Conservation (phyloP, 1,140 invertebrate species). For the Bombus huntii region DNA sequence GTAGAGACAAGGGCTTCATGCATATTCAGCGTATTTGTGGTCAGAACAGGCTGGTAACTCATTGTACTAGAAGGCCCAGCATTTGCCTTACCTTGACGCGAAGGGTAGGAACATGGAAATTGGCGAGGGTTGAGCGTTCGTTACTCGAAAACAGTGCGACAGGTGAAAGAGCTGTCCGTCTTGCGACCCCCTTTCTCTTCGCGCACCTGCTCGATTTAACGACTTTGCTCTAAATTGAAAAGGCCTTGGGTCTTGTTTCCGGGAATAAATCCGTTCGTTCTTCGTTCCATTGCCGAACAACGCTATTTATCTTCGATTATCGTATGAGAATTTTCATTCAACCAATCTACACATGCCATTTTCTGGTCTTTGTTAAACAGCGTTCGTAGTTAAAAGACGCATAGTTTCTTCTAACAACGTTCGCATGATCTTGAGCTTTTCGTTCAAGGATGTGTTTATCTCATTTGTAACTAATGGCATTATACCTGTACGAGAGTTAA, state of each 20-base stretch:
- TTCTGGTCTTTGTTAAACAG: not conserved
- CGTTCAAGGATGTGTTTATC: conserved; percentile 43
- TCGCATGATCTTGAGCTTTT: conserved; percentile 17
- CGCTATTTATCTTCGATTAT: conserved; percentile 10
- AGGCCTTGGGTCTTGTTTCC: conserved; percentile 52
- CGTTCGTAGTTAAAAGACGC: not conserved
- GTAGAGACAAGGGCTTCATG: conserved; percentile 70
- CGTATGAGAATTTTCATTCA: not conserved
- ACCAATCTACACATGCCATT: not conserved
- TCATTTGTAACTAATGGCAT: conserved; percentile 66
- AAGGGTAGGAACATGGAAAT: conserved; percentile 65
- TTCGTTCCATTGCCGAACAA: not conserved
- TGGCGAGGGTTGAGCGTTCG: conserved; percentile 65
- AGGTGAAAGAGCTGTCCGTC: conserved; percentile 59
- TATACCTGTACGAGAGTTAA: conserved; percentile 61
- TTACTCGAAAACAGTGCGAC: conserved; percentile 54
- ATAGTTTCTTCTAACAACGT: conserved; percentile 15
- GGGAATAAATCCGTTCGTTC: conserved; percentile 1
- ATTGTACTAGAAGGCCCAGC: conserved; percentile 70
- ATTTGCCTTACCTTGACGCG: conserved; percentile 52
- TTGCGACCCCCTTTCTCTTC: conserved; percentile 35
- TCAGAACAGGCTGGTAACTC: conserved; percentile 71
- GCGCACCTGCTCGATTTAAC: conserved; percentile 63
- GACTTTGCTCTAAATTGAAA: conserved; percentile 54
- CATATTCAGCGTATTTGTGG: conserved; percentile 80